A percentile compares a stretch with the other conserved stretches of the same genome.
Conservation (phyloP, 2,113 vertebrate species). For the Antechinus flavipes region DNA sequence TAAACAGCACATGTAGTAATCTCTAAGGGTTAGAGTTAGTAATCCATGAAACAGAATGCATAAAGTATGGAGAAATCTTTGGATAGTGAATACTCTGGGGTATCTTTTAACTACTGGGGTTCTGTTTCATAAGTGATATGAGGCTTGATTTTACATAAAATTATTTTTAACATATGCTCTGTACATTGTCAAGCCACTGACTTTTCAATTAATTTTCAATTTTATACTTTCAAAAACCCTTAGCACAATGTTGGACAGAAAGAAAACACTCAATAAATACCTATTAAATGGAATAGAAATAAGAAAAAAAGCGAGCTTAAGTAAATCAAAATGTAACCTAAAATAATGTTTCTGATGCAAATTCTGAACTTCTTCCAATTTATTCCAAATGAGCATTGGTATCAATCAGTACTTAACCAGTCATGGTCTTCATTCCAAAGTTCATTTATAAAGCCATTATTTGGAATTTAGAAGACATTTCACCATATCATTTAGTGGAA, state of each 20-base stretch:
- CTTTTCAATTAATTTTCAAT: not conserved
- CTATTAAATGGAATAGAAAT: not conserved
- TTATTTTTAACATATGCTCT: not conserved
- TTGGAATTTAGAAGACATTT: not conserved
- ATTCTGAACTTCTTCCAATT: not conserved
- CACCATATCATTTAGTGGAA: not conserved
- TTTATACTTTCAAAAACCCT: not conserved
- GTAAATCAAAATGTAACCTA: not conserved
- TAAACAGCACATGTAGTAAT: not conserved
- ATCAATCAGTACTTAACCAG: not conserved
- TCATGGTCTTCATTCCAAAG: not conserved
- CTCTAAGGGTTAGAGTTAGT: not conserved
- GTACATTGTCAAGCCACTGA: not conserved
- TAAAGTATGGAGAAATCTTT: not conserved
- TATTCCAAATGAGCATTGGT: not conserved
- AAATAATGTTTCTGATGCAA: not conserved
- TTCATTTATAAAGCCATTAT: not conserved
- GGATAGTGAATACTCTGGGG: not conserved
- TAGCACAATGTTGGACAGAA: not conserved
- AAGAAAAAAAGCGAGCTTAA: not conserved
- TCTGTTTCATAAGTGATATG: not conserved
- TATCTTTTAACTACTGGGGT: not conserved
- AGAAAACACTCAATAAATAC: not conserved
- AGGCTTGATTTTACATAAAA: not conserved
- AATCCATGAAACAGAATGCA: not conserved